Conservation (phyloP, 2,113 vertebrate species). For the Macquaria australasica region DNA sequence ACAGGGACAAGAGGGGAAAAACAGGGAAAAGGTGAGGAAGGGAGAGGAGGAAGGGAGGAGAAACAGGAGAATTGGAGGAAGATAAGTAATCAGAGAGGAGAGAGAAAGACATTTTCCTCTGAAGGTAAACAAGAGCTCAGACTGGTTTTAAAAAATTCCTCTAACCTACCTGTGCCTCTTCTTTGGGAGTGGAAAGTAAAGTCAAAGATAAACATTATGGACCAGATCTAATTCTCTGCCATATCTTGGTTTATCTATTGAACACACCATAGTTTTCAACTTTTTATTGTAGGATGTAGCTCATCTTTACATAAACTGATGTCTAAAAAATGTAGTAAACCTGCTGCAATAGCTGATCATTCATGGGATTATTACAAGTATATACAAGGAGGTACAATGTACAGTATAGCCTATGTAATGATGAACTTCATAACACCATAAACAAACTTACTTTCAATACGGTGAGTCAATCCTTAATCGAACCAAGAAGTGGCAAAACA, state of each 20-base stretch:
- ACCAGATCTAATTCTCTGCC: not conserved
- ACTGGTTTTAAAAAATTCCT: not conserved
- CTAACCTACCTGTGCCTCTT: not conserved
- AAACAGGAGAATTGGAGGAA: not conserved
- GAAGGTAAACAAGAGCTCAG: not conserved
- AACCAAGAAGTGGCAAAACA: not conserved
- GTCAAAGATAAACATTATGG: not conserved
- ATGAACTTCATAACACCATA: not conserved
- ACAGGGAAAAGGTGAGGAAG: not conserved
- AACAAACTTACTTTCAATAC: not conserved
- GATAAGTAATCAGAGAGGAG: not conserved
- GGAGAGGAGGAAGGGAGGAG: not conserved
- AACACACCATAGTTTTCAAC: not conserved
- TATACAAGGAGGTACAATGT: constrained; percentile 14
- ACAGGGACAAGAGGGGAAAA: constrained; percentile 33
- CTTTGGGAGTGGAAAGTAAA: not conserved
- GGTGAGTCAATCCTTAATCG: not conserved
- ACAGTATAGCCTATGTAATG: not conserved
- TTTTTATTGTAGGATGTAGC: not conserved
- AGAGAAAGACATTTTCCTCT: not conserved
- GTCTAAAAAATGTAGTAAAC: not conserved
- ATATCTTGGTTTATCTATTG: not conserved
- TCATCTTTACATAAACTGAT: not conserved
- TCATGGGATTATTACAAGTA: constrained; percentile 23
- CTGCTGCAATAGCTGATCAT: not conserved